Evolutionary conservation across 2,113 vertebrate genomes (phyloP).

Genomic region (Campylomormyrus numenius): DNA sequence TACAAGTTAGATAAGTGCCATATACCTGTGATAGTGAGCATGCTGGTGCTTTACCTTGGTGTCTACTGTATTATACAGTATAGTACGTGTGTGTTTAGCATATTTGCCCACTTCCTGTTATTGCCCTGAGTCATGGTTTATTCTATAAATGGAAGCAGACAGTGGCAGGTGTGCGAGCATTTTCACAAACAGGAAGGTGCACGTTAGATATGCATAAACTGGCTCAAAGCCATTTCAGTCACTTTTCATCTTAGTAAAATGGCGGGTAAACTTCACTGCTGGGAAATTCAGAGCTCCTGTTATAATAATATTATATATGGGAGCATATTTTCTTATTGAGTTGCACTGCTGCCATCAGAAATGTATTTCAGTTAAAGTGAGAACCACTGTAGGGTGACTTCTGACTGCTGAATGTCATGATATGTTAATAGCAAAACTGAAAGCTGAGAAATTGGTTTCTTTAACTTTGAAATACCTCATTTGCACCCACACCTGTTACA

Average conservation of each 20-base stretch:
- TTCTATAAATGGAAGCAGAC: conserved; percentile 9
- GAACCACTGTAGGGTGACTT: neutral
- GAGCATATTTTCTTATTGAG: neutral
- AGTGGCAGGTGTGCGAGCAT: conserved; percentile 3
- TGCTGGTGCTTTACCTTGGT: neutral
- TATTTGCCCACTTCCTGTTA: conserved; percentile 14
- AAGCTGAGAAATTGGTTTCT: neutral
- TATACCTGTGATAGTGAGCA: neutral
- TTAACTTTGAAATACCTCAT: neutral
- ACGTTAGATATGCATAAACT: neutral
- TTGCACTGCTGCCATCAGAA: neutral
- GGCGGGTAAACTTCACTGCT: neutral
- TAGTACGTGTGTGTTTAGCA: neutral
- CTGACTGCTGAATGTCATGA: neutral
- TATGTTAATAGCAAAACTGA: neutral
- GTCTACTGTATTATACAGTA: conserved; percentile 15
- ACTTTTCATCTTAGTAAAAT: neutral
- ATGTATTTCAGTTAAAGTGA: neutral
- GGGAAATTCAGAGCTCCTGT: neutral
- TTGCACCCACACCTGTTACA: neutral
- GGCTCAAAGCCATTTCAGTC: neutral
- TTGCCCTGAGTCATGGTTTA: conserved; percentile 22
- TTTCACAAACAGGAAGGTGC: conserved; percentile 19
- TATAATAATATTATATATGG: neutral
- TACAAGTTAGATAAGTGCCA: neutral